These are phyloP conservation scores for Eupristina koningsbergeri DNA, from an alignment of 1,140 invertebrate genomes.

Conservation along the genomic window DNA sequence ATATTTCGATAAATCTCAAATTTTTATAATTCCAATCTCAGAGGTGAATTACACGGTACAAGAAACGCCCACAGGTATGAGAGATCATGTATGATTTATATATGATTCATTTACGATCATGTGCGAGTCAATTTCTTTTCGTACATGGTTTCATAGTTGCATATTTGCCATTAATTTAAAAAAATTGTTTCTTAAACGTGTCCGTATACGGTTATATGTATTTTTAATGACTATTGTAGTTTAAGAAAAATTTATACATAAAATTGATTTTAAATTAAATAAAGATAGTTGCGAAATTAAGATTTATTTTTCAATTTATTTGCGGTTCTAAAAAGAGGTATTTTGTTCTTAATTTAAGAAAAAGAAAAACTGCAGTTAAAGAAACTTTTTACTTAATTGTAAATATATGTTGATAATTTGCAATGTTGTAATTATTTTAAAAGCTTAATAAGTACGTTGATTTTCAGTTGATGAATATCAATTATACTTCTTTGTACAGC, in stretches of 20 bases:
- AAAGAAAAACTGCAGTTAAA: no score
- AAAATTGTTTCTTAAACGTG: background rate
- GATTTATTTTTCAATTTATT: no score
- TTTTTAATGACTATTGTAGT: background rate
- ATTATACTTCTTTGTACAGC: background rate
- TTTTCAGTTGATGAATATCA: background rate
- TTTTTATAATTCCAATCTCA: background rate
- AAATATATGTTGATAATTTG: no score
- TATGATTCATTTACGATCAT: background rate
- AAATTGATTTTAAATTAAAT: background rate
- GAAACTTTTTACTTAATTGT: no score
- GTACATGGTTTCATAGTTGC: background rate
- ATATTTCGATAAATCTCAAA: constrained; percentile 3
- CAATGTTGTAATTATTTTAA: no score
- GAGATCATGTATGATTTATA: background rate
- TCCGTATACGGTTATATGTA: background rate
- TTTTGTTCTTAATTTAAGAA: no score
- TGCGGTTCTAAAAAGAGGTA: no score
- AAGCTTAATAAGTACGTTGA: no score
- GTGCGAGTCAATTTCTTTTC: background rate
- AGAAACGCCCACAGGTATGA: background rate
- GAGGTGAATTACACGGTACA: background rate
- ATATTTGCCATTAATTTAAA: background rate
- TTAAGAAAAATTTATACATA: background rate
- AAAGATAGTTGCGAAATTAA: no score